phyloP scores from a whole-genome alignment of 2,797 vertebrate genomes.

The Epinephelus malabaricus region DNA sequence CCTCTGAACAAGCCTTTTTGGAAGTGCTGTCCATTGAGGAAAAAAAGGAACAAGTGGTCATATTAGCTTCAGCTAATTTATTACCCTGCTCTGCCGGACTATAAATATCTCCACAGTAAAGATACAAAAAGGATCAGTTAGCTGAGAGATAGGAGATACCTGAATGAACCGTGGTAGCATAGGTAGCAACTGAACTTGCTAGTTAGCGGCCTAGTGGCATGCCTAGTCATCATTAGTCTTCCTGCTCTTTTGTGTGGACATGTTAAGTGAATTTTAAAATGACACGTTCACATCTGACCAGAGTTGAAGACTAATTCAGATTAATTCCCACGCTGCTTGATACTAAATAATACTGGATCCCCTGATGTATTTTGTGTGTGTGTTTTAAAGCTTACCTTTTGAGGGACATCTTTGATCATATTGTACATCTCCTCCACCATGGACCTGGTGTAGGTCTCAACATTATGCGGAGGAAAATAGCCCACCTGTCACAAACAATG shows the following conservation, averaged over 20 bases:
- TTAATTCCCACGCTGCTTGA: not conserved
- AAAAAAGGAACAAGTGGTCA: no score
- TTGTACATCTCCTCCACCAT: slow-evolving; percentile 90
- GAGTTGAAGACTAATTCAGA: not conserved
- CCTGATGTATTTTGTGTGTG: not conserved
- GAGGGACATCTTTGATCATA: slow-evolving; percentile 79
- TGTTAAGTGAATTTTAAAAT: not conserved
- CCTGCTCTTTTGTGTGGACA: not conserved
- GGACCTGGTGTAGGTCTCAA: slow-evolving; percentile 79
- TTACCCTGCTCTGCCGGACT: no score
- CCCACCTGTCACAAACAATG: slow-evolving; percentile 45
- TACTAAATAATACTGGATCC: not conserved
- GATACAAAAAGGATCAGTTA: no score
- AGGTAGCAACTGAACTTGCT: not conserved
- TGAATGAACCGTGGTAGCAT: no score
- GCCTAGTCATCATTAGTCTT: not conserved
- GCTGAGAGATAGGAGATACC: no score
- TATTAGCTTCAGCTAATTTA: no score
- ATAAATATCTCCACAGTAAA: no score
- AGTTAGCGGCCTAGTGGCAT: not conserved
- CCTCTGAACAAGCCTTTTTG: no score
- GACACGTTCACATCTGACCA: not conserved
- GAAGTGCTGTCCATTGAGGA: no score
- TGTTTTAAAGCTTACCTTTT: slow-evolving; percentile 76
- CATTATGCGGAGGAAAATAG: slow-evolving; percentile 74